These are phyloP conservation scores for Actenoides hombroni DNA, from an alignment of 2,113 vertebrate species.

Conservation along the genomic window DNA sequence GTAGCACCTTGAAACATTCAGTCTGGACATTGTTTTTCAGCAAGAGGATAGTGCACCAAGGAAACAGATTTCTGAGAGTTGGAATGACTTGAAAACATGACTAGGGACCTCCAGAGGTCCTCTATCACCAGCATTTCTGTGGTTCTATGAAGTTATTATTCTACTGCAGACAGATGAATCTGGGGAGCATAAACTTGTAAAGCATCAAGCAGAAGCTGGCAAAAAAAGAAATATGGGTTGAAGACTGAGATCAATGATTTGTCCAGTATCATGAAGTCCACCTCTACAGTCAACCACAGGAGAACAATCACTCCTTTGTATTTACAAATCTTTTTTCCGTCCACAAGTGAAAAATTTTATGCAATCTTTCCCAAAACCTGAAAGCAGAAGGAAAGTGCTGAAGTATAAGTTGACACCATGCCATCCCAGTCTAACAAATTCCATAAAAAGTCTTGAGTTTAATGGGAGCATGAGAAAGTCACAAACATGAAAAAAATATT, in stretches of 20 bases:
- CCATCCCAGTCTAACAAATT: not conserved
- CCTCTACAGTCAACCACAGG: slow-evolving; percentile 17
- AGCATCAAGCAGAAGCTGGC: slow-evolving; percentile 68
- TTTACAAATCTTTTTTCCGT: not conserved
- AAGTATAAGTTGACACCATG: not conserved
- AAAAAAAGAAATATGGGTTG: slow-evolving; percentile 36
- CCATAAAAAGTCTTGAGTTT: not conserved
- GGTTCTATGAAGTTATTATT: not conserved
- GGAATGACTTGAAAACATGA: not conserved
- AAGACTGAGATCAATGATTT: slow-evolving; percentile 74
- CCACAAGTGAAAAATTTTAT: not conserved
- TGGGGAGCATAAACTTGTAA: slow-evolving; percentile 73
- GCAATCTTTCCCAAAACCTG: not conserved
- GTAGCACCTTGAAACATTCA: not conserved
- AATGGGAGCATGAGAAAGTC: not conserved
- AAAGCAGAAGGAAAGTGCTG: not conserved
- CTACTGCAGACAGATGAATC: not conserved
- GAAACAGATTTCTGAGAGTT: not conserved
- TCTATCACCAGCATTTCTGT: not conserved
- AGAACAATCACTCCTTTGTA: not conserved
- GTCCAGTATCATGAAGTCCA: slow-evolving; percentile 58
- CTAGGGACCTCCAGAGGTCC: not conserved
- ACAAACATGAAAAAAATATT: not conserved
- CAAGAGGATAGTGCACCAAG: not conserved
- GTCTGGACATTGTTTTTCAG: not conserved